Percentiles rank a stretch among this genome's conserved stretches.
These are phyloP conservation scores for Ctenoplectra terminalis DNA, from an alignment of 1,140 invertebrate genomes.

Conservation along the genomic window DNA sequence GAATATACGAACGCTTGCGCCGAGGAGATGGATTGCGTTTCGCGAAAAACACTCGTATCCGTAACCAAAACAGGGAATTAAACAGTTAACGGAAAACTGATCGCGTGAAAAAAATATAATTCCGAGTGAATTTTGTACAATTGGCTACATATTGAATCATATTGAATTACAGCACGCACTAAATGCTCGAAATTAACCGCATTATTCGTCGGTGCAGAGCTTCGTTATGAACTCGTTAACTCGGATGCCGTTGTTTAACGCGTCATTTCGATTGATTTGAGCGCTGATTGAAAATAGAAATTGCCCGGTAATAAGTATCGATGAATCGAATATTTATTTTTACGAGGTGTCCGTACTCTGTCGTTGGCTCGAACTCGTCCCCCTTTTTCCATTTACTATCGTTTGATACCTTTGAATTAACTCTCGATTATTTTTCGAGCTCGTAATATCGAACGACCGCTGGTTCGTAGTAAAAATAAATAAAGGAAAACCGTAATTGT, in stretches of 20 bases:
- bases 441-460: background rate
- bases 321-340: background rate
- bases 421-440: background rate
- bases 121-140: background rate
- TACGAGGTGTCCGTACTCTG: too few species aligned
- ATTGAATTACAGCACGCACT: background rate
- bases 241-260: conserved; percentile 5
- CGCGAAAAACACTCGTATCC: conserved; percentile 6
- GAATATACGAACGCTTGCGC: background rate
- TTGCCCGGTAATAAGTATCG: background rate
- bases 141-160: background rate
- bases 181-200: background rate
- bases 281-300: background rate
- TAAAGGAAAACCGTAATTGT: background rate
- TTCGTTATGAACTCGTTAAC: conserved; percentile 14
- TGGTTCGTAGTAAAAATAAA: background rate
- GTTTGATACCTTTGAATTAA: background rate
- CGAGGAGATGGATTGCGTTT: background rate
- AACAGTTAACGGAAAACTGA: background rate
- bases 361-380: too few species aligned
- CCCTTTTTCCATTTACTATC: background rate
- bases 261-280: background rate
- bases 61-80: conserved; percentile 25
- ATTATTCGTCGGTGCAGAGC: conserved; percentile 9
- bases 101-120: conserved; percentile 2